A percentile compares a stretch with the other conserved stretches of the same genome.
Evolutionary conservation across 2,888 invertebrate species (phyloP).

Genomic region (Ectobius pallidus): DNA sequence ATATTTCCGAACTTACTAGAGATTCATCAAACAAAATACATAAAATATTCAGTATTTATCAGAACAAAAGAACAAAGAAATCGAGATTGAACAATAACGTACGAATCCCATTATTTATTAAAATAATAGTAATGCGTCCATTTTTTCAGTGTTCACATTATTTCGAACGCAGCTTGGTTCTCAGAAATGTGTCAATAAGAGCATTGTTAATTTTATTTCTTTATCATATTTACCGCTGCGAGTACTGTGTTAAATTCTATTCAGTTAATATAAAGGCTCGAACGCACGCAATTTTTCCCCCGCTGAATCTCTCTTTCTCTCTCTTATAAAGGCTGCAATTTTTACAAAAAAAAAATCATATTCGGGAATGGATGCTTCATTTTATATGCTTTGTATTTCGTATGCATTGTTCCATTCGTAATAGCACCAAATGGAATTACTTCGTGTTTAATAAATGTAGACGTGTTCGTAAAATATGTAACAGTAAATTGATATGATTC

Average conservation of each 20-base stretch:
- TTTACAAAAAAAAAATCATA: conserved; percentile 14
- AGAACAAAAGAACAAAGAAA: too few relatives aligned
- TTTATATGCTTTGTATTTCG: conserved; percentile 5
- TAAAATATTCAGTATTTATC: too few relatives aligned
- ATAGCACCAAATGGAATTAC: conserved; percentile 14
- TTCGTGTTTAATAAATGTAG: conserved; percentile 18
- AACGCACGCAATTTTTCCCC: background rate
- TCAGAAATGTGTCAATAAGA: too few relatives aligned
- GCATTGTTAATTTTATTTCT: conserved; percentile 6
- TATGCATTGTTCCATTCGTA: conserved; percentile 1
- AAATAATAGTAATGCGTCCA: too few relatives aligned
- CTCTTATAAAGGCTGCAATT: conserved; percentile 1
- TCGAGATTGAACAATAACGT: too few relatives aligned
- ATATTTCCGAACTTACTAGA: too few relatives aligned
- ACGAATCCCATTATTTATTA: too few relatives aligned
- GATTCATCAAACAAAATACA: too few relatives aligned
- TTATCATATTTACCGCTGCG: conserved; percentile 13
- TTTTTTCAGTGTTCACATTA: too few relatives aligned
- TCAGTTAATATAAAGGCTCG: background rate
- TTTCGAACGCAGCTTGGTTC: too few relatives aligned
- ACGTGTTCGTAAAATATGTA: conserved; percentile 8
- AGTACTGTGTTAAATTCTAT: background rate
- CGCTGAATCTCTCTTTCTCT: background rate
- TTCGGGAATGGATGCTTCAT: conserved; percentile 13
- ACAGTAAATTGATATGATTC: conserved; percentile 16